Percentiles rank a stretch among this genome's conserved stretches.
Conservation (phyloP, 2,113 vertebrate genomes). For the Phyllostomus discolor region DNA sequence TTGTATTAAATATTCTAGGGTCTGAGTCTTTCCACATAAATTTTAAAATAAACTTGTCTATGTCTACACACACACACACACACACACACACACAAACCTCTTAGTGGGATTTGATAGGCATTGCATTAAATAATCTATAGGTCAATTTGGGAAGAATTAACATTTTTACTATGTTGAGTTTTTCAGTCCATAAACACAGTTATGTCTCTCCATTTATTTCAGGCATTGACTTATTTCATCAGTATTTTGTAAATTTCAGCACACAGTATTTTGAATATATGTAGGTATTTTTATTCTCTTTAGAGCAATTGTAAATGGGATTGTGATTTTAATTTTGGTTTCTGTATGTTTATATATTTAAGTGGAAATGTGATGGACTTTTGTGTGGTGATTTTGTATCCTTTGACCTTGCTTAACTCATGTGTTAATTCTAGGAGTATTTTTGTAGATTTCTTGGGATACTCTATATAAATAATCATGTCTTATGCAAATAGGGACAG, state of each 20-base stretch:
- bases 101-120: not conserved
- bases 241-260: not conserved
- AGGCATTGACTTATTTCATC: not conserved
- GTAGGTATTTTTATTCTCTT: not conserved
- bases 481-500: not conserved
- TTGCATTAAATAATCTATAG: conserved; percentile 5
- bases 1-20: not conserved
- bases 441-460: not conserved
- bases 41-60: not conserved
- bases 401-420: not conserved
- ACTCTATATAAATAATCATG: not conserved
- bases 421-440: not conserved
- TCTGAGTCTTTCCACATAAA: not conserved
- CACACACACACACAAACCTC: no score
- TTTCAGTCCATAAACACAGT: not conserved
- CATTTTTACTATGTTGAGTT: not conserved
- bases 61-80: no score
- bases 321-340: conserved; percentile 6
- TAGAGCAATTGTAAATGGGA: not conserved
- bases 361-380: not conserved
- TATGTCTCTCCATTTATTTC: not conserved
- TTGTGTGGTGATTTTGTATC: not conserved
- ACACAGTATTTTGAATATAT: not conserved
- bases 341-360: not conserved
- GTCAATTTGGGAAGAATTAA: not conserved